Conservation (phyloP, 2,888 invertebrate species). For the Galeopsomyia nigrocyanea region DNA sequence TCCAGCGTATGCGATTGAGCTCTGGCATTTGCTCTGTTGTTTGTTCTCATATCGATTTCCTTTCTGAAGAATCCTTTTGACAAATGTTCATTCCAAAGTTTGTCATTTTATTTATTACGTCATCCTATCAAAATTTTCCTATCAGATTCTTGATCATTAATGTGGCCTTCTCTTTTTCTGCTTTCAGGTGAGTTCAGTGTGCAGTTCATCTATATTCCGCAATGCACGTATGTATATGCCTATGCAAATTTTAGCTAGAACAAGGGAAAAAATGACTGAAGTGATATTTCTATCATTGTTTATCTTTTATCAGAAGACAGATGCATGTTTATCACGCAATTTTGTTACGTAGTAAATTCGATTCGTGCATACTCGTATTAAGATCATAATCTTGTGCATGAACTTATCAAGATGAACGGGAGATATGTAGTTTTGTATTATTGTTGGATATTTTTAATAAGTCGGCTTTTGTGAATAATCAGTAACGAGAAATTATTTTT, state of each 20-base stretch:
- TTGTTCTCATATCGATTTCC: background rate
- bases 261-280: background rate
- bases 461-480: no score
- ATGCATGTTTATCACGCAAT: no score
- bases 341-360: no score
- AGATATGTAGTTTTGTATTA: no score
- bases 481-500: no score
- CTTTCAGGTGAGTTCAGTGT: slow-evolving; percentile 44
- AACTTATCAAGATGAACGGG: no score
- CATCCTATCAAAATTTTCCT: background rate
- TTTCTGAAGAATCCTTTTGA: no score
- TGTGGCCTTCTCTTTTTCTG: slow-evolving; percentile 22
- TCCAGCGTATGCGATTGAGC: background rate
- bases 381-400: no score
- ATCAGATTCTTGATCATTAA: background rate
- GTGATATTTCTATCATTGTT: no score
- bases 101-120: slow-evolving; percentile 6
- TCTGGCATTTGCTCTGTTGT: background rate
- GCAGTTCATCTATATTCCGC: background rate
- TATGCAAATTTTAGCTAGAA: slow-evolving; percentile 1
- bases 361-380: no score
- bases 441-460: no score
- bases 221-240: slow-evolving; percentile 19
- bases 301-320: no score
- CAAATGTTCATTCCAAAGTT: background rate